phyloP scores from a whole-genome alignment of 2,888 invertebrate species.

The Drosophila silvestris region DNA sequence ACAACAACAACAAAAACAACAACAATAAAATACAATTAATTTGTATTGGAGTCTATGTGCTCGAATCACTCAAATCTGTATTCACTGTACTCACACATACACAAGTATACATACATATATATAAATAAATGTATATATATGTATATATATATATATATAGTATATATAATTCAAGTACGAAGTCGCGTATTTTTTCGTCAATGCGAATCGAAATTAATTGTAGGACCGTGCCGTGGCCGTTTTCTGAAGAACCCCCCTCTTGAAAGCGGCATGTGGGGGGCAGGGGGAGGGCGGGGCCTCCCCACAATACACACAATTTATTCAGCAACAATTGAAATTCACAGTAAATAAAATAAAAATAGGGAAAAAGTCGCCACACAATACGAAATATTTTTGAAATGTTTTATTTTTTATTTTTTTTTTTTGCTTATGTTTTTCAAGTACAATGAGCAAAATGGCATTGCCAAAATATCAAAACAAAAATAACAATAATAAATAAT shows the following conservation, averaged over 20 bases:
- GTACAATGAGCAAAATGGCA: conserved; percentile 52
- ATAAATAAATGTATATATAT: conserved; percentile 20
- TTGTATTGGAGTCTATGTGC: conserved; percentile 11
- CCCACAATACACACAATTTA: conserved; percentile 28
- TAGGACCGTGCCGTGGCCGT: conserved; percentile 52
- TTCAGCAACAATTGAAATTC: conserved; percentile 58
- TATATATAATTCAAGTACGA: conserved; percentile 61
- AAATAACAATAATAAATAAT: conserved; percentile 24
- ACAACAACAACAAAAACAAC: background rate
- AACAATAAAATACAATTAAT: conserved; percentile 10
- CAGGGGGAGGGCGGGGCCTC: background rate
- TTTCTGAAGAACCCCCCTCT: conserved; percentile 3
- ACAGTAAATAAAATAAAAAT: conserved; percentile 41
- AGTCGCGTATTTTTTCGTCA: conserved; percentile 64
- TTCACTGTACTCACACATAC: conserved; percentile 1
- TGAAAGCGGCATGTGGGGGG: background rate
- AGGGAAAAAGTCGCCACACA: conserved; percentile 27
- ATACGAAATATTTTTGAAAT: conserved; percentile 24
- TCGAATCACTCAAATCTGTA: conserved; percentile 26
- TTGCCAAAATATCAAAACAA: conserved; percentile 37
- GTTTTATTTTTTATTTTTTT: conserved; percentile 1
- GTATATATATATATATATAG: conserved; percentile 7
- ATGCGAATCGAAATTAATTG: conserved; percentile 75
- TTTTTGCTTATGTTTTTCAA: conserved; percentile 46
- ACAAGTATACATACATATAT: background rate